These are phyloP conservation scores for Eulithis testata DNA, from an alignment of 2,888 invertebrate species.

Conservation along the genomic window DNA sequence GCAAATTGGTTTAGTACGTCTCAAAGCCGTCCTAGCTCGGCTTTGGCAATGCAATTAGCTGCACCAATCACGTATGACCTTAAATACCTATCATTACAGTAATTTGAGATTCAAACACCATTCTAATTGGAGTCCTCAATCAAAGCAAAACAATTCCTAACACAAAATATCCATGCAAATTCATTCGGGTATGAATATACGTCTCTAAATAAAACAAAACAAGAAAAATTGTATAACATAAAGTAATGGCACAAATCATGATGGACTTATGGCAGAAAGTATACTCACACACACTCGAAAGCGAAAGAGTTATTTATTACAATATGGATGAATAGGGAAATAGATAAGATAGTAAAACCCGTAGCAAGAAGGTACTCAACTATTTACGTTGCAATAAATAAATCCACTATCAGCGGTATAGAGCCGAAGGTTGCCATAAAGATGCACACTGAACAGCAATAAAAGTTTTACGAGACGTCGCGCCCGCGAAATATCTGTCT, in stretches of 20 bases:
- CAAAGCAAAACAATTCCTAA: too few species aligned
- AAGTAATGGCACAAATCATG: too few species aligned
- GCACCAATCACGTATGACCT: slow-evolving; percentile 11
- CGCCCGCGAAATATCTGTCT: slow-evolving; percentile 38
- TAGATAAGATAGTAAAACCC: slow-evolving; percentile 35
- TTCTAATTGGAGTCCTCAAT: too few species aligned
- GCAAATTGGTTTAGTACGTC: slow-evolving; percentile 21
- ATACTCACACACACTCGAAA: too few species aligned
- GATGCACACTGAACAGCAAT: slow-evolving; percentile 23
- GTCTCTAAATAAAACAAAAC: too few species aligned
- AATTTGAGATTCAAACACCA: too few species aligned
- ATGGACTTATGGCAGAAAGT: too few species aligned
- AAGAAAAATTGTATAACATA: too few species aligned
- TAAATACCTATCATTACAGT: slow-evolving; percentile 4
- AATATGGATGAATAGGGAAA: too few species aligned
- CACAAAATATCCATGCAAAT: too few species aligned
- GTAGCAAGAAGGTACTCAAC: slow-evolving; percentile 21
- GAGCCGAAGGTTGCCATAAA: slow-evolving; percentile 27
- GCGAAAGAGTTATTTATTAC: too few species aligned
- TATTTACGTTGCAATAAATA: slow-evolving; percentile 32
- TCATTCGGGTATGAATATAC: too few species aligned
- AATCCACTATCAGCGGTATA: slow-evolving; percentile 32
- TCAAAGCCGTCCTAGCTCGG: neutral
- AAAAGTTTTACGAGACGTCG: slow-evolving; percentile 32
- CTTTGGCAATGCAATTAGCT: slow-evolving; percentile 14